Base-by-base conservation (phyloP, 2,888 invertebrate species). In the Macrostomum cliftonense region DNA sequence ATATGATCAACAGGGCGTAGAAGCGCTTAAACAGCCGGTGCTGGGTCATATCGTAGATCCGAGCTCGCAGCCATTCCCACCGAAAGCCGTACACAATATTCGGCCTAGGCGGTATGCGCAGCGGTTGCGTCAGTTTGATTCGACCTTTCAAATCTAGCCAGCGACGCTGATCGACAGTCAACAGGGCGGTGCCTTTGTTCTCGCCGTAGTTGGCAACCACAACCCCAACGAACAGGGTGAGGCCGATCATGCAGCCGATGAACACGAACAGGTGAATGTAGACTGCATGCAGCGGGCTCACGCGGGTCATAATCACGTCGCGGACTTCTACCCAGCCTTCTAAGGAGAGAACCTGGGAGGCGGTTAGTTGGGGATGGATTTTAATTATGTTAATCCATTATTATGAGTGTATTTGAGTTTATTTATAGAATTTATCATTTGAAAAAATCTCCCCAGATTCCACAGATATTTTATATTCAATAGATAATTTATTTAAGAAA, bases 171-270 rank as follows among this genome's bases (percentile, higher is more conserved):
- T 99, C 97, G 11, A 99, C 97, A 1, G 97, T 99, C 39, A 99
- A 74, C 20, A 99, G 74, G 0, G 97, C 97, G 0, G 97, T 99
- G 37, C 97, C 97, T 74, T 95, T 91, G 70, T 97, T 99, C 72
- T 99, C 95, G 0, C 93, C 93, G 73, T 99, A 99, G 73, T 99
- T 99, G 1, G 97, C 97, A 70, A 99, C 97, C 28, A 99, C 97
- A 1, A 99, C 97, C 62, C 97, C 97, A 21, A 99, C 97, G 71
- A 99, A 99, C 53, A 99, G 71, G 0, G 97, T 99, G 49, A 99
- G 73, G 1, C 97, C 97, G 68, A 99, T 99, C 95, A 99, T 95
- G 68, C 95, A 97, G 37, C 97, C 97, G 70, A 97, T 77, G 70
- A 99, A 99, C 58, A 99, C 97, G 68, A 95, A 99, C 51, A 99